Percentiles rank a stretch among this genome's conserved stretches.
These are phyloP conservation scores for Fukomys damarensis DNA, from an alignment of 2,113 vertebrate species.

Conservation along the genomic window DNA sequence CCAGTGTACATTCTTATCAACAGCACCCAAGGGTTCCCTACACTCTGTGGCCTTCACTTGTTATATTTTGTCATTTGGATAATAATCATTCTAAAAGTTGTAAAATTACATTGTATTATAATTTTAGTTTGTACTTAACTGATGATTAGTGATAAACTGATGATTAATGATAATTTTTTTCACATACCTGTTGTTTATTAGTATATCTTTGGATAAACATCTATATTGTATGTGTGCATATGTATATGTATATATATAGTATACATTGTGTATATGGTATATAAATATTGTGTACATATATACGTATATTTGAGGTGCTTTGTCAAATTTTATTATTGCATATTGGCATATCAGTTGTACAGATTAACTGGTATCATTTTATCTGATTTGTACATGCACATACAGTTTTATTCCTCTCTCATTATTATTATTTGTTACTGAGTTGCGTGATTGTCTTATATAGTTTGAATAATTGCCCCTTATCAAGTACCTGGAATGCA, in stretches of 20 bases:
- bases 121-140: not conserved
- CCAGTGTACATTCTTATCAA: not conserved
- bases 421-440: not conserved
- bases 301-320: not conserved
- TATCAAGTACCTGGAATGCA: not conserved
- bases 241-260: no score
- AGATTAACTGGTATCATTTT: not conserved
- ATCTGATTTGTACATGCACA: not conserved
- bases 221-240: no score
- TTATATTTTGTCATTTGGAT: not conserved
- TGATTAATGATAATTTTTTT: not conserved
- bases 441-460: not conserved
- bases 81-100: not conserved
- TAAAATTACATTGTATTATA: not conserved
- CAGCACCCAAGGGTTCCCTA: not conserved
- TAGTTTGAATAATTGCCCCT: not conserved
- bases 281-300: no score
- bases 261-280: no score
- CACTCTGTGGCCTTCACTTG: not conserved
- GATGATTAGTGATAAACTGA: not conserved
- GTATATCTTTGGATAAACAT: not conserved
- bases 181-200: not conserved
- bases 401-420: not conserved
- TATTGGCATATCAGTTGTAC: not conserved
- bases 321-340: not conserved